These are phyloP conservation scores for Salvelinus fontinalis DNA, from an alignment of 2,113 vertebrate genomes.

Conservation along the genomic window DNA sequence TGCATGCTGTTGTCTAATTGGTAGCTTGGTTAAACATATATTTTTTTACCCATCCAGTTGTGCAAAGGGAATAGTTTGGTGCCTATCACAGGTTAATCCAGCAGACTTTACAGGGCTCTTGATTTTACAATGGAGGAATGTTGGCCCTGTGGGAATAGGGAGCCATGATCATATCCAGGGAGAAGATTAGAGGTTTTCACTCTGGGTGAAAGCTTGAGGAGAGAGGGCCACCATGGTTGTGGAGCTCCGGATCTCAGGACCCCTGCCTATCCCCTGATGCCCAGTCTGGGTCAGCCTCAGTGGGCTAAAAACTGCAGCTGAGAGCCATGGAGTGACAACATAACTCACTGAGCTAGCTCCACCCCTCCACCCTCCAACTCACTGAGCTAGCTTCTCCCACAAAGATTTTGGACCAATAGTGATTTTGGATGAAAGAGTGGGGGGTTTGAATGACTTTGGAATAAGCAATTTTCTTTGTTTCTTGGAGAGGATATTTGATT, in stretches of 20 bases:
- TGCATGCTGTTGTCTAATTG: no score
- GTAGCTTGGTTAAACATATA: no score
- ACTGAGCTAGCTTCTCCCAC: constrained; percentile 20
- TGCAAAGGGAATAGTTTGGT: no score
- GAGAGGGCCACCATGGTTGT: constrained; percentile 71
- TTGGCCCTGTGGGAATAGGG: constrained; percentile 27
- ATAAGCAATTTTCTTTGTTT: constrained; percentile 50
- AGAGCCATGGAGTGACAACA: constrained; percentile 34
- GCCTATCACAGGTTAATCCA: no score
- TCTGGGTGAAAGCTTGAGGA: constrained; percentile 71
- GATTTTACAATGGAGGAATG: not conserved
- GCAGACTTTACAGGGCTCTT: no score
- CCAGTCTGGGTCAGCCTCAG: constrained; percentile 46
- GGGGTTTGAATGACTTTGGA: constrained; percentile 57
- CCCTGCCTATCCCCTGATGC: constrained; percentile 59
- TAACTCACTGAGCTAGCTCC: constrained; percentile 25
- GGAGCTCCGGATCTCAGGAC: constrained; percentile 59
- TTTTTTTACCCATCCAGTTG: no score
- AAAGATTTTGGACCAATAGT: constrained; percentile 57
- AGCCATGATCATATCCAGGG: constrained; percentile 74
- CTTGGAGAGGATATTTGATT: constrained; percentile 32
- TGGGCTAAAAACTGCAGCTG: constrained; percentile 56
- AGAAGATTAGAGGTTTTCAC: constrained; percentile 76
- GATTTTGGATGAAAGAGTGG: constrained; percentile 41
- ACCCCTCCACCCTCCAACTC: no score